Base-by-base conservation (phyloP, 1,140 invertebrate species). In the Sipha flava region DNA sequence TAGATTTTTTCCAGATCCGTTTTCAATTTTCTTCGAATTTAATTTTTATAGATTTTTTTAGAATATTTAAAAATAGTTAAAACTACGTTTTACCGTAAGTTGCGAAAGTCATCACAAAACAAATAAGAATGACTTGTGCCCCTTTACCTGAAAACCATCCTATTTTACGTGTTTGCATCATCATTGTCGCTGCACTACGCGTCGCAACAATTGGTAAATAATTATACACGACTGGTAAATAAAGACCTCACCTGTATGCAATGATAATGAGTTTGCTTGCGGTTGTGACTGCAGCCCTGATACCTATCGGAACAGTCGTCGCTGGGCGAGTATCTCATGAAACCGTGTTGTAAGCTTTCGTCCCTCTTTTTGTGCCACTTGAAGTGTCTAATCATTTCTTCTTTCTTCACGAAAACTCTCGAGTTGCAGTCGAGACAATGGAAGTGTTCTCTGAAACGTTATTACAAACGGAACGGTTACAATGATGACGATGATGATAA, bases 311-410 rank as follows among this genome's bases (percentile, higher is more conserved):
- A 90, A 84, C 96, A 98, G 85, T 97, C 95, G 85, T 98, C 96
- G 47, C 93, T 90, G 0, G 95, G 94, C 62, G 94, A 96, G 85
- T 94, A 95, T 52, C 97, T 88, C 90, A 98, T 95, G 86, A 99
- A 99, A 23, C 97, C 97, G 84, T 98, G 94, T 82, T 96, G 95
- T 9, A 98, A 86, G 23, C 95, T 97, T 85, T 99, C 97, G 84
- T 98, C 96, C 12, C 97, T 89, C 87, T 99, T 99, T 88, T 98
- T 98, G 87, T 99, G 97, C 97, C 97, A 99, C 87, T 99, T 97
- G 85, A 96, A 97, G 86, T 99, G 97, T 57, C 97, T 90, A 70
- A 98, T 97, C 94, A 98, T 98, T 85, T 99, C 97, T 86, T 98
- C 97, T 85, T 98, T 98, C 85, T 98, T 98, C 82, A 96, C 92